phyloP scores from a whole-genome alignment of 2,113 vertebrate species.

The Malurus elegans region DNA sequence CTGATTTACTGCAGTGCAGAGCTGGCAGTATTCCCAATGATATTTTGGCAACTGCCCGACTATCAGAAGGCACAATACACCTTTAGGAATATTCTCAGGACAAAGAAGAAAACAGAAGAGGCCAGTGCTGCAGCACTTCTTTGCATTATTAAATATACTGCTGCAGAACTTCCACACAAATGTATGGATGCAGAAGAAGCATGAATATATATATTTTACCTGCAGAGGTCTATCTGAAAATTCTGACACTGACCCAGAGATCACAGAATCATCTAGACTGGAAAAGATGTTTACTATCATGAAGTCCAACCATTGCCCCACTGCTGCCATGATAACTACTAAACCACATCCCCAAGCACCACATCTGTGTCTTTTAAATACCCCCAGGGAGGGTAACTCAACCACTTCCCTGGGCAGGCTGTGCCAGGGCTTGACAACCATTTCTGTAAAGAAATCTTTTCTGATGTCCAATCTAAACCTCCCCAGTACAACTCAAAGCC shows the following conservation, averaged over 20 bases:
- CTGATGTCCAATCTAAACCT: neutral
- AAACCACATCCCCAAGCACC: neutral
- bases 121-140: neutral
- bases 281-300: neutral
- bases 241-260: neutral
- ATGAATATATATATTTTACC: neutral
- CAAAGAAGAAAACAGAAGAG: neutral
- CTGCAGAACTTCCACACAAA: constrained; percentile 18
- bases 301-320: neutral
- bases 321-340: neutral
- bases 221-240: neutral
- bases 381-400: neutral
- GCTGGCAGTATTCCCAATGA: constrained; percentile 39
- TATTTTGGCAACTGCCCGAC: neutral
- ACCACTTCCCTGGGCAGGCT: neutral
- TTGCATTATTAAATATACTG: constrained; percentile 33
- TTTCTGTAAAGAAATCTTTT: neutral
- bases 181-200: neutral
- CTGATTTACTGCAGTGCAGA: constrained; percentile 66
- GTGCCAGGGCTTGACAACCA: neutral
- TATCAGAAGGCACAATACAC: constrained; percentile 24
- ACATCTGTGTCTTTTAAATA: accelerated
- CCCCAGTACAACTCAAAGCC: neutral
- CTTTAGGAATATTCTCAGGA: neutral
- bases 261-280: neutral